Evolutionary conservation across 2,113 vertebrate genomes (phyloP).

Genomic region (Psilopogon haemacephalus): DNA sequence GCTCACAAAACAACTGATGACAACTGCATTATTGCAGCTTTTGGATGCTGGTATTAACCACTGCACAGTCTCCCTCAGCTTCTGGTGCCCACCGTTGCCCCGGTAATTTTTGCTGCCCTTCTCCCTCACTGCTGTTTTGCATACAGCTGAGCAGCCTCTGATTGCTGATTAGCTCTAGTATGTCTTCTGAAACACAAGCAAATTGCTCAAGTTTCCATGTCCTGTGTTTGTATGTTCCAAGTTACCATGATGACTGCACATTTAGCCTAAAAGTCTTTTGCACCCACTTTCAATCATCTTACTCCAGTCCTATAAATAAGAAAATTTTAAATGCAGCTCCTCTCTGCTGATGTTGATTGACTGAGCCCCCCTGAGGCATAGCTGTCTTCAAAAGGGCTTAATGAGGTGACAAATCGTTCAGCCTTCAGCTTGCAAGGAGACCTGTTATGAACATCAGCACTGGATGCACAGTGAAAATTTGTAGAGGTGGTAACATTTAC

Average conservation of each 20-base stretch:
- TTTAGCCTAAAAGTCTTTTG: slow-evolving; percentile 54
- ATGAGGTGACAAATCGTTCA: slow-evolving; percentile 3
- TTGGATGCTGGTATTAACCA: slow-evolving; percentile 12
- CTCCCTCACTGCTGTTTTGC: background rate
- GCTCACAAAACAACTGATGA: slow-evolving; percentile 1
- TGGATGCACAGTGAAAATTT: background rate
- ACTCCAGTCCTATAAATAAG: slow-evolving; percentile 60
- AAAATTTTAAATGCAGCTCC: slow-evolving; percentile 46
- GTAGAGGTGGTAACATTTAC: background rate
- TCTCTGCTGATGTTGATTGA: slow-evolving; percentile 45
- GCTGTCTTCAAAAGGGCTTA: slow-evolving; percentile 15
- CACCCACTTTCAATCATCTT: slow-evolving; percentile 35
- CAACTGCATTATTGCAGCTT: background rate
- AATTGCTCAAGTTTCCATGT: slow-evolving; percentile 54
- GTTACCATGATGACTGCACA: slow-evolving; percentile 46
- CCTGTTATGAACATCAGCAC: background rate
- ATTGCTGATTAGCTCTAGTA: slow-evolving; percentile 31
- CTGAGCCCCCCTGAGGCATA: slow-evolving; percentile 34
- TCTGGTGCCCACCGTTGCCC: background rate
- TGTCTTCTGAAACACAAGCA: slow-evolving; percentile 14
- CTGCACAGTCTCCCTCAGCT: background rate
- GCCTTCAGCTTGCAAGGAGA: background rate
- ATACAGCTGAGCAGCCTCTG: background rate
- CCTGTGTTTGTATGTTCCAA: slow-evolving; percentile 20
- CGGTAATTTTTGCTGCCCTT: slow-evolving; percentile 11